Base-by-base conservation (phyloP, 2,113 vertebrate genomes). In the Catagonus wagneri region DNA sequence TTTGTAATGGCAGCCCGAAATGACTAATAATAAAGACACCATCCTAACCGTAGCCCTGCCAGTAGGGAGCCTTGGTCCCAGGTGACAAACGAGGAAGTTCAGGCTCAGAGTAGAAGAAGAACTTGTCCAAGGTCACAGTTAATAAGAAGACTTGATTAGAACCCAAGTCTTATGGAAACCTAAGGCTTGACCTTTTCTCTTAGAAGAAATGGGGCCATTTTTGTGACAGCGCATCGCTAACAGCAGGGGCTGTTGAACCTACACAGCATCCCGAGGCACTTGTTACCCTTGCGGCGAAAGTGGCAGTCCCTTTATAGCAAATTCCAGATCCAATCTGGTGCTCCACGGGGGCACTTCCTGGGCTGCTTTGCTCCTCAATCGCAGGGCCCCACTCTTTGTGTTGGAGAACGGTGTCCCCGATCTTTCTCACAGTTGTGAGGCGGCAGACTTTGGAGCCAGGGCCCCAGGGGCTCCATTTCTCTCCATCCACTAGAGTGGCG, bases 111-210 rank as follows among this genome's bases (percentile, higher is more conserved):
- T 58, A 52, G 17, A 61, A 8, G 81, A 78, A 14, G 39, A 50
- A 36, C 27, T 61, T 44, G n/a, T 19, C 52, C 58, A 79, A 83
- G 58, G 17, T 58, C 56, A n/a, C 5, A 74, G 69, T 78, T 61
- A 92, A 56, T 85, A 34, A 61, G 60, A 81, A 66, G 58, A 20
- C 61, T 65, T 61, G 54, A 81, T 81, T 56, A 88, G 76, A 81
- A 83, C 27, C n/a, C n/a, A 34, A 34, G 36, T 88, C 27, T 83
- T 29, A 13, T 3, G 78, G 76, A 84, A 60, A 72, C 7, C 56
- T 50, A 32, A 61, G 20, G 2, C 29, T 80, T 69, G 34, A 71
- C 34, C 15, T n/a, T 32, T 61, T 20, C 7, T 87, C 16, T 85
- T 34, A 69, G 52, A 39, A 66, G 76, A 72, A 16, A 16, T 61